phyloP scores from a whole-genome alignment of 2,797 vertebrate genomes.

The Artibeus jamaicensis region DNA sequence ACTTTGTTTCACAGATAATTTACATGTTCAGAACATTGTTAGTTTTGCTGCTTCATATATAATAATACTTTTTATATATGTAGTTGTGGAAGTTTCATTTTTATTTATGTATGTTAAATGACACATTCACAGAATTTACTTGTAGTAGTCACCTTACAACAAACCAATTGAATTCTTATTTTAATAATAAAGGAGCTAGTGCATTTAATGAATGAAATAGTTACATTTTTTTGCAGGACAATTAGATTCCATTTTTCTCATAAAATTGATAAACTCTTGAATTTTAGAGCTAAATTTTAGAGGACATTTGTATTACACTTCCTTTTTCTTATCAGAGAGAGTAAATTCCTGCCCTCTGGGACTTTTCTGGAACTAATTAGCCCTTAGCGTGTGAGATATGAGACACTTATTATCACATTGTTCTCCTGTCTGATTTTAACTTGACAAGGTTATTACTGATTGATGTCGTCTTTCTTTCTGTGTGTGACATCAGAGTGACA shows the following conservation, averaged over 20 bases:
- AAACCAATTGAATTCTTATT: not conserved
- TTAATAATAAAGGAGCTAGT: not conserved
- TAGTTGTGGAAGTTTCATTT: not conserved
- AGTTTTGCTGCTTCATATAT: not conserved
- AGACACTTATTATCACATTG: not conserved
- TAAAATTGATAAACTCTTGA: conserved; percentile 7
- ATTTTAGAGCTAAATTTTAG: conserved; percentile 42
- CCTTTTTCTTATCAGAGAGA: conserved; percentile 40
- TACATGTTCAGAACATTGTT: not conserved
- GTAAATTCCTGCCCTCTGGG: not conserved
- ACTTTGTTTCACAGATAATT: not conserved
- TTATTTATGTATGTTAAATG: not conserved
- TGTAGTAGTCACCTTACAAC: not conserved
- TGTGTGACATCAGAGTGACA: not conserved
- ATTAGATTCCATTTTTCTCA: not conserved
- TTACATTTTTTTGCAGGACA: not conserved
- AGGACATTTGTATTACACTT: conserved; percentile 49
- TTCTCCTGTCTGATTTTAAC: conserved; percentile 13
- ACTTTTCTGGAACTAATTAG: conserved; percentile 43
- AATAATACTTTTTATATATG: not conserved
- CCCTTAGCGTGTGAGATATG: not conserved
- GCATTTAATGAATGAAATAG: not conserved
- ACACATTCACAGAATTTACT: not conserved
- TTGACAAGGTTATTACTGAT: not conserved
- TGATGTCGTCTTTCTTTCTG: not conserved